phyloP scores from a whole-genome alignment of 2,797 vertebrate species.

The Periophthalmus magnuspinnatus region DNA sequence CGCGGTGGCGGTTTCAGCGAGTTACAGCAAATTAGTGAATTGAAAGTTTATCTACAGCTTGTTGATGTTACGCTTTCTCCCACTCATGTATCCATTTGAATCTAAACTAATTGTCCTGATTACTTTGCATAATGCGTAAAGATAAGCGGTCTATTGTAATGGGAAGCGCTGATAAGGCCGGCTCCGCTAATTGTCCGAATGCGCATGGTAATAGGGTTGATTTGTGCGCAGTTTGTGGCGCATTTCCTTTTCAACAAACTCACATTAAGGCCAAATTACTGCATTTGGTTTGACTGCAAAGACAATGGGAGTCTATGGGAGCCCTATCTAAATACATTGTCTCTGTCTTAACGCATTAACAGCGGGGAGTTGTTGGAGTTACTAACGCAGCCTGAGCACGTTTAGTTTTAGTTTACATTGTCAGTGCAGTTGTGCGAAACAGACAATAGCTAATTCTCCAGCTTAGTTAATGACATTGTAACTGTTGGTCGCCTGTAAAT shows the following conservation, averaged over 20 bases:
- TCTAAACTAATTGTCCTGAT: neutral
- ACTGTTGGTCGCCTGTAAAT: neutral
- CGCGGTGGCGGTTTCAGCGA: neutral
- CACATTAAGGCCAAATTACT: slow-evolving; percentile 21
- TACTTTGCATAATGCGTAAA: neutral
- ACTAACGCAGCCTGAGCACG: neutral
- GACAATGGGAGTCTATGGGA: slow-evolving; percentile 27
- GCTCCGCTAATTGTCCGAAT: slow-evolving; percentile 70
- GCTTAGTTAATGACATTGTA: neutral
- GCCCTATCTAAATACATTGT: slow-evolving; percentile 33
- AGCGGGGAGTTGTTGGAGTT: slow-evolving; percentile 8
- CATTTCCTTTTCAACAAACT: slow-evolving; percentile 61
- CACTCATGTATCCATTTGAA: neutral
- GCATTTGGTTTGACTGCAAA: slow-evolving; percentile 20
- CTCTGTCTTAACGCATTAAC: slow-evolving; percentile 2
- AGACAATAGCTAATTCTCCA: neutral
- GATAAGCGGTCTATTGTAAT: neutral
- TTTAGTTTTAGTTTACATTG: neutral
- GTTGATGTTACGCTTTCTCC: neutral
- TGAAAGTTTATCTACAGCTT: neutral
- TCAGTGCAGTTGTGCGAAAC: neutral
- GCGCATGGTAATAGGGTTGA: slow-evolving; percentile 75
- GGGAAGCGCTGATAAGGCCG: slow-evolving; percentile 58
- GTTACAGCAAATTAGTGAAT: neutral
- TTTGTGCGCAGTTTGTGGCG: slow-evolving; percentile 70